Conservation (phyloP, 2,113 vertebrate species). For the Phrynosoma blainvillii region DNA sequence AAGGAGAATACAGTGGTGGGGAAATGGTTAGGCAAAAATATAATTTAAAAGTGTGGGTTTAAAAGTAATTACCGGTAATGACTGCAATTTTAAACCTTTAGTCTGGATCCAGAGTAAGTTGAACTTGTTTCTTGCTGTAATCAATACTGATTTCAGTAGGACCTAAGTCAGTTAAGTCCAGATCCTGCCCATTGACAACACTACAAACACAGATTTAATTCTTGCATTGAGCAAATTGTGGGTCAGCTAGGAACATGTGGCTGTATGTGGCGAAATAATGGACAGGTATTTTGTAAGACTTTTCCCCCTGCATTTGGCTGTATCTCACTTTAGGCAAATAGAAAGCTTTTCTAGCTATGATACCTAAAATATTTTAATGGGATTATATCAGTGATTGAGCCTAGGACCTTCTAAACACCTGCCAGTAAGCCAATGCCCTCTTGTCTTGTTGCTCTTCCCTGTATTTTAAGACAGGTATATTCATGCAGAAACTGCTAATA, state of each 20-base stretch:
- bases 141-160: not conserved
- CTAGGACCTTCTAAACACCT: not conserved
- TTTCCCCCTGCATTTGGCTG: no score
- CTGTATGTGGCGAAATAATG: no score
- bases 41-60: not conserved
- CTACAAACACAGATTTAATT: not conserved
- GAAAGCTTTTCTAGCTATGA: not conserved
- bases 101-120: not conserved
- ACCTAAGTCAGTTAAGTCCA: not conserved
- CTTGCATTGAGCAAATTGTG: not conserved
- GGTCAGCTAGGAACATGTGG: no score
- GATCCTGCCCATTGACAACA: not conserved
- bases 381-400: not conserved
- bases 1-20: not conserved
- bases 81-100: not conserved
- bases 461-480: not conserved
- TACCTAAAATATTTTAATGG: not conserved
- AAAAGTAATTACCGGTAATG: not conserved
- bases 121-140: not conserved
- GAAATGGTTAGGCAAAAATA: not conserved
- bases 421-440: no score
- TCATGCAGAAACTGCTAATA: not conserved
- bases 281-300: no score
- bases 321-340: not conserved
- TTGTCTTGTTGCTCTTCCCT: not conserved